phyloP scores from a whole-genome alignment of 2,888 invertebrate genomes.

The Zaprionus bogoriensis region DNA sequence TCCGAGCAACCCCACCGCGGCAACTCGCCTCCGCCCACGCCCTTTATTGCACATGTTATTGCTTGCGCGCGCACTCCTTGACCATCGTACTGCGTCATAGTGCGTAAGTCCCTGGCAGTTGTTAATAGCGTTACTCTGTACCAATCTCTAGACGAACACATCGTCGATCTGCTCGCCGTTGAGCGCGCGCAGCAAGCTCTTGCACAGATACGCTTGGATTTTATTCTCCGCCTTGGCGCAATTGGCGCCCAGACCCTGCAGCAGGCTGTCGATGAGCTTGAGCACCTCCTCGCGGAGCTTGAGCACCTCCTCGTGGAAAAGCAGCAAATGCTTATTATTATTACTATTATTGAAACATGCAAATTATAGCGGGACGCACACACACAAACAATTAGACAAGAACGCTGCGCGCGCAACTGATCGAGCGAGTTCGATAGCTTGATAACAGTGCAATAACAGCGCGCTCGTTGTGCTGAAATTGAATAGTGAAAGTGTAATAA shows the following conservation, averaged over 20 bases:
- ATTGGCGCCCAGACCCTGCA: conserved; percentile 75
- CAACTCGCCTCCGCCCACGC: not conserved
- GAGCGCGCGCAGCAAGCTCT: conserved; percentile 73
- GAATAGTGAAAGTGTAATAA: too few species aligned
- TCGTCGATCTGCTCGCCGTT: conserved; percentile 76
- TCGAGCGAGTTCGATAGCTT: too few species aligned
- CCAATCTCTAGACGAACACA: conserved; percentile 69
- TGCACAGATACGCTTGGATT: conserved; percentile 76
- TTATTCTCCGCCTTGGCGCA: conserved; percentile 78
- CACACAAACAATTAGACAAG: not conserved
- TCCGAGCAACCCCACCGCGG: not conserved
- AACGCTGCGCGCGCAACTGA: too few species aligned
- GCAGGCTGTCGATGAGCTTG: conserved; percentile 72
- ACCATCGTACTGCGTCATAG: conserved; percentile 70
- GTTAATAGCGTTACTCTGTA: too few species aligned
- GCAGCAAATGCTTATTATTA: not conserved
- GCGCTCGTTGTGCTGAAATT: too few species aligned
- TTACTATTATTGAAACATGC: not conserved
- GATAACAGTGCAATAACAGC: too few species aligned
- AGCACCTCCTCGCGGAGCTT: conserved; percentile 37
- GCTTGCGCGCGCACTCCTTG: conserved; percentile 75
- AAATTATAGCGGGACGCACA: not conserved
- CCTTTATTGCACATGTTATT: conserved; percentile 70
- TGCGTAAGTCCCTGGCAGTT: conserved; percentile 50
- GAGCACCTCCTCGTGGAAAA: not conserved